Evolutionary conservation across 2,797 vertebrate genomes (phyloP).

Genomic region (Bucorvus abyssinicus): DNA sequence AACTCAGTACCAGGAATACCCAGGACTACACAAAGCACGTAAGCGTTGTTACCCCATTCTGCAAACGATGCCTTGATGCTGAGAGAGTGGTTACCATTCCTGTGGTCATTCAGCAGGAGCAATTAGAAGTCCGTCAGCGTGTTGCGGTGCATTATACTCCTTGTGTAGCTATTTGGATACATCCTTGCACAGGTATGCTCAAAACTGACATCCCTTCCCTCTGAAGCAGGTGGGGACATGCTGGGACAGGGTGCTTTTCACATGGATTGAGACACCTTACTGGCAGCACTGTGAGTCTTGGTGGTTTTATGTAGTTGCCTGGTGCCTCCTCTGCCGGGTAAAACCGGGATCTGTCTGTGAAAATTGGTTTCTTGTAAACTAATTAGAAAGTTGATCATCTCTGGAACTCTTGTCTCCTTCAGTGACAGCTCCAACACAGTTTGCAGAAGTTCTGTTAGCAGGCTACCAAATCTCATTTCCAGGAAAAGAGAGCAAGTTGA

Average conservation of each 20-base stretch:
- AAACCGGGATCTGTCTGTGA: not conserved
- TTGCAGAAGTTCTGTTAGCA: not conserved
- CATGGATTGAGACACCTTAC: not conserved
- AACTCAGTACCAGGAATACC: not conserved
- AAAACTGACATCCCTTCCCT: not conserved
- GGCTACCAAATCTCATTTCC: not conserved
- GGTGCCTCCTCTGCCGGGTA: not conserved
- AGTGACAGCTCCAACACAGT: not conserved
- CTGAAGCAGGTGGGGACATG: not conserved
- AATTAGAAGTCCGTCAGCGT: not conserved
- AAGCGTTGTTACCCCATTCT: not conserved
- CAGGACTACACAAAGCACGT: not conserved
- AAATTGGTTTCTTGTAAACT: not conserved
- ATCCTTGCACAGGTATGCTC: not conserved
- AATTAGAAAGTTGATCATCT: not conserved
- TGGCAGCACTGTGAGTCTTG: not conserved
- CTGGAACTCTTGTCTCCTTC: not conserved
- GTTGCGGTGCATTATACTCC: not conserved
- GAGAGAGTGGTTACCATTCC: not conserved
- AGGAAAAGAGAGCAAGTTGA: not conserved
- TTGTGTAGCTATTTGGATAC: not conserved
- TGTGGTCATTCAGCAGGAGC: not conserved
- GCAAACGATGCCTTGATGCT: not conserved
- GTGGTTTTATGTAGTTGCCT: not conserved
- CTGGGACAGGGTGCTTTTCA: not conserved